Base-by-base conservation (phyloP, 2,888 invertebrate genomes). In the Heliconius aoede region DNA sequence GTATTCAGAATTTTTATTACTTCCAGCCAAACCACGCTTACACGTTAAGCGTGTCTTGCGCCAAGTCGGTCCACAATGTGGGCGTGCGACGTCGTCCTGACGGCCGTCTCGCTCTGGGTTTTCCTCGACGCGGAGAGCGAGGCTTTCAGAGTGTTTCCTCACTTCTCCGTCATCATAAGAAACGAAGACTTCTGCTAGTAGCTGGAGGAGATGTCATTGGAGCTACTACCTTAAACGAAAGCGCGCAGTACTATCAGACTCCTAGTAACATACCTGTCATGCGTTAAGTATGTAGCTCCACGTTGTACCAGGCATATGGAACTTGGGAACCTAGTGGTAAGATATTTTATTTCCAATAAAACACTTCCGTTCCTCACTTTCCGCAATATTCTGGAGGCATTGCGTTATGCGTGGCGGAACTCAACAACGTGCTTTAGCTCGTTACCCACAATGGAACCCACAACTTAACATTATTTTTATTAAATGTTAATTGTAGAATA, bases 91-190 rank as follows among this genome's bases (percentile, higher is more conserved):
- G 95, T 15, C 89, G 95, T 11, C 84, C 90, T 1, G 95, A 95
- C 85, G 94, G 94, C 26, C 89, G 94, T 1, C 88, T 95, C 24
- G 95, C 95, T 1, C 89, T 95, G 65, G 96, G 96, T 73, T 95
- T 89, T 81, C 91, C 95, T 72, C 93, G 95, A 75, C 86, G 89
- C 62, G 93, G 94, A 11, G 95, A 95, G 83, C 84, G 90, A 73
- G 93, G 93, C 85, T 95, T 95, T 86, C 84, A 87, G 58, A 93
- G 93, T 84, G 88, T 95, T 72, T 88, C 94, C 72, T 87, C 91
- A 36, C 86, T 96, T 76, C 90, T 95, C 67, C 94, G 95, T 78
- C 95, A 95, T 80, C 95, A 95, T 81, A 90, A 91, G 76, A 94
- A 94, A 81, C 91, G 95, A 80, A 89, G 95, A 79, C 85, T 95